Evolutionary conservation across 2,113 vertebrate genomes (phyloP).

Genomic region (Chloebia gouldiae): DNA sequence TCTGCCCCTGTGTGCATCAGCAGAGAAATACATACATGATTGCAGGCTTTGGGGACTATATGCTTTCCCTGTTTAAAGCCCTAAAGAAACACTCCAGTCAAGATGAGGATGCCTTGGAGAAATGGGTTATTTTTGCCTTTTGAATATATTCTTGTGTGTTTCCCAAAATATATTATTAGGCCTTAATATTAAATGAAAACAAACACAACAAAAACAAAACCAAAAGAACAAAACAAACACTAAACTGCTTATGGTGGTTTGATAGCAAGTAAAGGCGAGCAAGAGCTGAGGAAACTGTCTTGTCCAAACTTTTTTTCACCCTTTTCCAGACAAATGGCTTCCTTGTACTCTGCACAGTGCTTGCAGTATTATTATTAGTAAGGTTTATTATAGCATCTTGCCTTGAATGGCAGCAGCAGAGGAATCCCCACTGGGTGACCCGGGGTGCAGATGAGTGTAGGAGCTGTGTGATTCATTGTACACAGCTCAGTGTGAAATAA

Average conservation of each 20-base stretch:
- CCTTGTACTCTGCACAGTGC: not conserved
- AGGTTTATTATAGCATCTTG: constrained; percentile 40
- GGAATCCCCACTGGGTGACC: constrained; percentile 54
- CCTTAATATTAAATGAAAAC: not conserved
- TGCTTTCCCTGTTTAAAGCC: not conserved
- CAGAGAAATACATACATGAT: not conserved
- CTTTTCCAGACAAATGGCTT: not conserved
- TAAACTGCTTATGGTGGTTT: not conserved
- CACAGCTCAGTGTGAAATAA: not conserved
- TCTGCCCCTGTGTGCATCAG: not conserved
- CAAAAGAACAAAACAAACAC: not conserved
- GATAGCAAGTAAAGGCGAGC: not conserved
- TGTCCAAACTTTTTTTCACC: not conserved
- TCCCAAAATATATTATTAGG: not conserved
- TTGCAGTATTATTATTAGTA: constrained; percentile 62
- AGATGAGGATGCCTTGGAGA: not conserved
- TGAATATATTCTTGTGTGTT: not conserved
- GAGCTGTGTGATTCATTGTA: constrained; percentile 40
- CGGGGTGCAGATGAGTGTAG: not conserved
- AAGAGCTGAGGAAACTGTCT: not conserved
- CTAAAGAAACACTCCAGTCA: not conserved
- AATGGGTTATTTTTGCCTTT: not conserved
- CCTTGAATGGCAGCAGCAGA: constrained; percentile 28
- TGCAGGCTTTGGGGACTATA: not conserved
- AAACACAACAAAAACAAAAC: not conserved